Conservation (phyloP, 2,113 vertebrate species). For the Eublepharis macularius region DNA sequence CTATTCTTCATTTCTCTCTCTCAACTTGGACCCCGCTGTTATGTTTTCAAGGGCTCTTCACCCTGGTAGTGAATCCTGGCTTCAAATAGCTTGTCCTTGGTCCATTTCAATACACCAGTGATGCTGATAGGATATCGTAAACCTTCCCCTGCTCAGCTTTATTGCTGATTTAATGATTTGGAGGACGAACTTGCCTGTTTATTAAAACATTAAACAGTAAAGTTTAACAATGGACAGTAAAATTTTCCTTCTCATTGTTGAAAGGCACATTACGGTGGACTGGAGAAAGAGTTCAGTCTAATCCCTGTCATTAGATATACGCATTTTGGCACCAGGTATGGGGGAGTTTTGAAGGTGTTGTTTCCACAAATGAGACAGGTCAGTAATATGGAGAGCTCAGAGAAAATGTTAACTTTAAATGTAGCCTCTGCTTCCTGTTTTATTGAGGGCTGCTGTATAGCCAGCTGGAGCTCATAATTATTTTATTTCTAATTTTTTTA, state of each 20-base stretch:
- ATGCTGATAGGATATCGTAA: conserved; percentile 54
- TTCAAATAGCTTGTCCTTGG: neutral
- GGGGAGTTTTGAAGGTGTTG: neutral
- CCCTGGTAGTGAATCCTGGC: conserved; percentile 1
- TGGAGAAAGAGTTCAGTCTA: conserved; percentile 34
- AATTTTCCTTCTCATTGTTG: conserved; percentile 54
- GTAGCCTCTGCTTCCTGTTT: conserved; percentile 40
- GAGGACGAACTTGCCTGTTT: conserved; percentile 56
- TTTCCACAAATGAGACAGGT: conserved; percentile 8
- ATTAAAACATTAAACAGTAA: conserved; percentile 67
- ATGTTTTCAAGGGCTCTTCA: neutral
- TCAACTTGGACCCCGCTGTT: no score
- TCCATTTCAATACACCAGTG: conserved; percentile 40
- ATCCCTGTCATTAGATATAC: neutral
- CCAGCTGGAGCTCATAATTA: neutral
- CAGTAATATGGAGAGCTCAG: neutral
- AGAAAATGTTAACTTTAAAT: conserved; percentile 29
- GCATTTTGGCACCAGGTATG: neutral
- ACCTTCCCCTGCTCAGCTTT: conserved; percentile 49
- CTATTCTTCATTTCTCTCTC: neutral
- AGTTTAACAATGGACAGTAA: conserved; percentile 58
- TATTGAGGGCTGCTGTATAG: neutral
- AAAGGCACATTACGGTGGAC: neutral
- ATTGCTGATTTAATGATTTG: conserved; percentile 51
- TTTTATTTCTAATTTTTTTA: neutral